Conservation (phyloP, 1,140 invertebrate species). For the Drosophila insularis region DNA sequence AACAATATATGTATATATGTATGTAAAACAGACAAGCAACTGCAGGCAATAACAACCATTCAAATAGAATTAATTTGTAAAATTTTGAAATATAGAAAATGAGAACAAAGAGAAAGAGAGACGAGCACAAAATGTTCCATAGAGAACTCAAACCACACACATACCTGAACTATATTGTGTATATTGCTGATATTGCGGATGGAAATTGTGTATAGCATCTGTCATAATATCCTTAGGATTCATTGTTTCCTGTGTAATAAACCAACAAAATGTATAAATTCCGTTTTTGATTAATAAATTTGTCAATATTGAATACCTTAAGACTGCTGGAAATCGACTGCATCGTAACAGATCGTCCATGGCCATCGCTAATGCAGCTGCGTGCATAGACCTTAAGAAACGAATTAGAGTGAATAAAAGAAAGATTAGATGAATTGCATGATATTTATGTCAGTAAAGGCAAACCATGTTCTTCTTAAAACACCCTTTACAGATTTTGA, state of each 20-base stretch:
- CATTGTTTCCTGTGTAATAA: slow-evolving; percentile 94
- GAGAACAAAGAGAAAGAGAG: slow-evolving; percentile 28
- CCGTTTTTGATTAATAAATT: too few relatives aligned
- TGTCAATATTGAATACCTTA: slow-evolving; percentile 86
- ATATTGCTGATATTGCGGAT: slow-evolving; percentile 99
- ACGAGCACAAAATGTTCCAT: slow-evolving; percentile 10
- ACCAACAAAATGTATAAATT: too few relatives aligned
- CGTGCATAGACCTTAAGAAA: slow-evolving; percentile 85
- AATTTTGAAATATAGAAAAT: slow-evolving; percentile 37
- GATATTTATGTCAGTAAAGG: too few relatives aligned
- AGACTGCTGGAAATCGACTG: slow-evolving; percentile 99
- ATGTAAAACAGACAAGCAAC: slow-evolving; percentile 58
- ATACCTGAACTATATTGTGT: slow-evolving; percentile 97
- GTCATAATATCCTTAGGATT: slow-evolving; percentile 99
- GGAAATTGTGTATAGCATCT: slow-evolving; percentile 99
- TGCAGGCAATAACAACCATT: slow-evolving; percentile 50
- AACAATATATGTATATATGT: slow-evolving; percentile 42
- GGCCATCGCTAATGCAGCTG: slow-evolving; percentile 90
- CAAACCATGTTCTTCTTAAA: too few relatives aligned
- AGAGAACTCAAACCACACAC: not conserved
- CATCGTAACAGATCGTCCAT: slow-evolving; percentile 97
- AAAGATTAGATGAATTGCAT: not conserved
- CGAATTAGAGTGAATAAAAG: not conserved
- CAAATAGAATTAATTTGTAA: slow-evolving; percentile 31
- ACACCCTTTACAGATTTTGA: too few relatives aligned